Conservation (phyloP, 1,140 invertebrate genomes). For the Ooceraea biroi region DNA sequence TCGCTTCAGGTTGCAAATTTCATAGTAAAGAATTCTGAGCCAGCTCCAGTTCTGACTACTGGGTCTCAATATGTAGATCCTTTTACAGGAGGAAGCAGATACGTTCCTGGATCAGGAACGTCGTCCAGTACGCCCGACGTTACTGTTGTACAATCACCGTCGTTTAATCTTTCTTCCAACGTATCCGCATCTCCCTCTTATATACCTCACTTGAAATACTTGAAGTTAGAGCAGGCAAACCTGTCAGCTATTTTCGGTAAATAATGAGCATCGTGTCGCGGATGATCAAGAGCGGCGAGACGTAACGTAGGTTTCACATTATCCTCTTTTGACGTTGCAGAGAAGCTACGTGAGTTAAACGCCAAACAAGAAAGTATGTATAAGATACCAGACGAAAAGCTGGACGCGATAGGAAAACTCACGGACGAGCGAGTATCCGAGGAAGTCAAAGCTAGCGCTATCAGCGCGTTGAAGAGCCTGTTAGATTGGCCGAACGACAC, state of each 20-base stretch:
- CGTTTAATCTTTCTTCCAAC: constrained; percentile 77
- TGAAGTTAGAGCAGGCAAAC: constrained; percentile 90
- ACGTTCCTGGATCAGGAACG: constrained; percentile 87
- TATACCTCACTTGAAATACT: constrained; percentile 83
- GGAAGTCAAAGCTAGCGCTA: constrained; percentile 82
- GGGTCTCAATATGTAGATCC: constrained; percentile 90
- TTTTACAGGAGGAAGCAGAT: constrained; percentile 93
- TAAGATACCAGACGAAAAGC: constrained; percentile 86
- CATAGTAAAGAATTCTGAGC: constrained; percentile 92
- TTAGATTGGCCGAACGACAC: constrained; percentile 93
- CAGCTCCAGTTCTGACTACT: constrained; percentile 75
- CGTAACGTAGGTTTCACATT: not conserved
- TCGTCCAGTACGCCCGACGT: constrained; percentile 42
- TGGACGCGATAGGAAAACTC: constrained; percentile 89
- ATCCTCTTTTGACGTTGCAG: constrained; percentile 79
- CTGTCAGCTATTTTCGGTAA: constrained; percentile 87
- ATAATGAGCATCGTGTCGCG: constrained; percentile 68
- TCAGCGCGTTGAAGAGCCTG: constrained; percentile 89
- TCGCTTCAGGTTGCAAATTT: constrained; percentile 95
- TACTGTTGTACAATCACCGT: constrained; percentile 20
- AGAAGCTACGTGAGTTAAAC: constrained; percentile 91
- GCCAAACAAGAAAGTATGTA: constrained; percentile 86
- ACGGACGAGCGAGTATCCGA: constrained; percentile 83
- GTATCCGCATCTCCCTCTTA: constrained; percentile 71
- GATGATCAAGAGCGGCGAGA: constrained; percentile 35